Base-by-base conservation (phyloP, 2,888 invertebrate species). In the Cephus sareptanus region DNA sequence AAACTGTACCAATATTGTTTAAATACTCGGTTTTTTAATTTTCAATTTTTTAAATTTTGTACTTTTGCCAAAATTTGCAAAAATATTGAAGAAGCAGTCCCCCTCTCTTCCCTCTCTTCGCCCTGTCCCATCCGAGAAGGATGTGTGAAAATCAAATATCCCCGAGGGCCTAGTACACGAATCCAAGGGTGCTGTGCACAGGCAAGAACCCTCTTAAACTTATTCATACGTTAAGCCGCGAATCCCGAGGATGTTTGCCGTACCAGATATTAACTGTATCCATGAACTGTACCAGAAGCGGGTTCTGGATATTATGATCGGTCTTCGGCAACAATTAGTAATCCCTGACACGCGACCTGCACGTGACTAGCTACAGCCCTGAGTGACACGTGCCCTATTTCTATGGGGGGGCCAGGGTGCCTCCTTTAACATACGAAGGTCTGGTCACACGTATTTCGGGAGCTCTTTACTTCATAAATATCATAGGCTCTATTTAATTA, bases 241-340 rank as follows among this genome's bases (percentile, higher is more conserved):
- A 88, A 87, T 83, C 83, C 83, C 79, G 84, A 82, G 85, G 85
- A 85, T 89, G 89, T 90, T 90, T 89, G 87, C 88, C 85, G 84
- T 84, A 82, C 81, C 87, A 85, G 87, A 89, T 89, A 90, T 90
- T 90, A 90, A 90, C 90, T 88, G 89, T 89, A 90, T 89, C 89
- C 84, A 84, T 86, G 79, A 84, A 83, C 84, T 83, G 84, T 81
- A 40, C 84, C 82, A 82, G 81, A 12, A 73, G 76, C 81, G 85
- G 86, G 85, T 85, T 85, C 85, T 85, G 85, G 89, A 89, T 89
- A 89, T 89, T 89, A 88, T 86, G 88, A 89, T 85, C 88, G 87
- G 87, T 89, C 88, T 85, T 83, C 84, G 87, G 88, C 87, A 86
- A 90, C 89, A 90, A 90, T 90, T 90, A 90, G 90, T 90, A 90